Evolutionary conservation across 2,888 invertebrate species (phyloP).

Genomic region (Formica aserva): DNA sequence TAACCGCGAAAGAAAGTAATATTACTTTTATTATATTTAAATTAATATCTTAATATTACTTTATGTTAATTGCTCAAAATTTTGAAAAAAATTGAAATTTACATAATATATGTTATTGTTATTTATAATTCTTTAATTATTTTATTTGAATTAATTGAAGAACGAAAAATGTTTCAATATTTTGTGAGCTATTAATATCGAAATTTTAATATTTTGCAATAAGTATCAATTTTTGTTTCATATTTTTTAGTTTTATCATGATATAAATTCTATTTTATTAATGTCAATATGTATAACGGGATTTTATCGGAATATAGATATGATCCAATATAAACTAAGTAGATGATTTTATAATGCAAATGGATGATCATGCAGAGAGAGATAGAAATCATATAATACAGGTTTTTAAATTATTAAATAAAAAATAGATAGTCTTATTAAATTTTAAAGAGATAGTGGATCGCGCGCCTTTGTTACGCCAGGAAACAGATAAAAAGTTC

Average conservation of each 20-base stretch:
- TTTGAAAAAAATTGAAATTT: not conserved
- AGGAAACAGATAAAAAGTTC: slow-evolving; percentile 44
- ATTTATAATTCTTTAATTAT: not conserved
- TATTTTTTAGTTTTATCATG: not conserved
- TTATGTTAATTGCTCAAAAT: not conserved
- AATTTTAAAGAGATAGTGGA: slow-evolving; percentile 43
- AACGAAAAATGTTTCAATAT: not conserved
- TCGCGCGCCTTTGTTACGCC: slow-evolving; percentile 16
- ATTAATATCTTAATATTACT: not conserved
- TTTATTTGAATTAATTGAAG: not conserved
- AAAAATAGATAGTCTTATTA: slow-evolving; percentile 4
- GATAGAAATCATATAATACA: not conserved
- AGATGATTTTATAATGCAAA: not conserved
- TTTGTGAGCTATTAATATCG: not conserved
- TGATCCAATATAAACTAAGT: not conserved
- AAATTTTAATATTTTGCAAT: too few species aligned
- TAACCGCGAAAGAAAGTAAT: not conserved
- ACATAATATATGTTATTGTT: not conserved
- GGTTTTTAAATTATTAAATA: not conserved
- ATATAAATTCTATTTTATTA: not conserved
- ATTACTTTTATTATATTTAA: not conserved
- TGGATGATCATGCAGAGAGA: not conserved
- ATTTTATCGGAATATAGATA: not conserved
- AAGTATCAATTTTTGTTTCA: not conserved
- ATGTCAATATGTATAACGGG: not conserved